phyloP scores from a whole-genome alignment of 2,797 vertebrate species.

The Phrynocephalus forsythii region DNA sequence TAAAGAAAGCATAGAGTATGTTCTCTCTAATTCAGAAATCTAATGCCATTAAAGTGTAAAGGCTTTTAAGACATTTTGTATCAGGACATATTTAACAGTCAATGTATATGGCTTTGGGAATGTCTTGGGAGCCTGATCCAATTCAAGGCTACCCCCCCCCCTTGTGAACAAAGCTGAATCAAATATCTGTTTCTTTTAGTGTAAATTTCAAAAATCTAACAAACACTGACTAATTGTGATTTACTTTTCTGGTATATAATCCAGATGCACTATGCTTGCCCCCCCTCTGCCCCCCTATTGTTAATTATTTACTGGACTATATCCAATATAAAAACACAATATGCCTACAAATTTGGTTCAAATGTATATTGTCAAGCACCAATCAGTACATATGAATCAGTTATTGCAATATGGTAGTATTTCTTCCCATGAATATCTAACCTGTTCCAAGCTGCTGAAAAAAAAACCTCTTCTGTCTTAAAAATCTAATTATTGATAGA shows the following conservation, averaged over 20 bases:
- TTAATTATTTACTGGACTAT: neutral
- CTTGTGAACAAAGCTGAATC: neutral
- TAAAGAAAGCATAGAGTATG: neutral
- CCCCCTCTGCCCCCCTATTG: neutral
- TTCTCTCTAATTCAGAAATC: neutral
- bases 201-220: neutral
- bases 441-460: neutral
- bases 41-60: neutral
- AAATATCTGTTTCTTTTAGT: neutral
- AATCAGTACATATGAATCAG: neutral
- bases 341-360: neutral
- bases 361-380: neutral
- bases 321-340: neutral
- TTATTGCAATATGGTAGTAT: neutral
- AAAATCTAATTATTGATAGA: constrained; percentile 20
- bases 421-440: neutral
- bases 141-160: too few relatives aligned
- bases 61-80: neutral
- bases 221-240: constrained; percentile 6
- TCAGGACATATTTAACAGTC: neutral
- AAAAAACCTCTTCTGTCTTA: neutral
- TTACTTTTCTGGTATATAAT: neutral
- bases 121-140: neutral
- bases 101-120: neutral
- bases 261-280: neutral